A percentile compares a stretch with the other conserved stretches of the same genome.
Evolutionary conservation across 2,888 invertebrate species (phyloP).

Genomic region (Campoletis raptor): DNA sequence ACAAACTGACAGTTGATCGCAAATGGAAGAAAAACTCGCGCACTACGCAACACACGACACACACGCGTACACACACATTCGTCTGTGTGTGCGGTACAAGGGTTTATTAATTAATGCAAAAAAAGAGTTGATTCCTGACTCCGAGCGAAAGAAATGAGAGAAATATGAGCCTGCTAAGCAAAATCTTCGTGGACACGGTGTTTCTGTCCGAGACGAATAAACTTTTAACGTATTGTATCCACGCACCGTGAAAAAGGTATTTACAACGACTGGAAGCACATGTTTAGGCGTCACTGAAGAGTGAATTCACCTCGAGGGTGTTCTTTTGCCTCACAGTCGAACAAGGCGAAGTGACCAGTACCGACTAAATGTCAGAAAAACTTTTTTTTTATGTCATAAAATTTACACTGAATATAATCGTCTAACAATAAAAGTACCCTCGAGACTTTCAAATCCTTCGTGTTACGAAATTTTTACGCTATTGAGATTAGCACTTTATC

Average conservation of each 20-base stretch:
- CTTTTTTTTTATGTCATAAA: background rate
- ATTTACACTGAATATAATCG: background rate
- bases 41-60: background rate
- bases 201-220: constrained; percentile 51
- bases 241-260: constrained; percentile 55
- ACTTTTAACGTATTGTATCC: constrained; percentile 49
- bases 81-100: background rate
- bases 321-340: constrained; percentile 29
- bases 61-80: background rate
- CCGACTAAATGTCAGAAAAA: constrained; percentile 12
- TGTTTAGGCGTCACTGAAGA: constrained; percentile 65
- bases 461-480: constrained; percentile 12
- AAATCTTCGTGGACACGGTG: background rate
- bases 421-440: background rate
- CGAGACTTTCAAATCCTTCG: background rate
- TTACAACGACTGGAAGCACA: constrained; percentile 66
- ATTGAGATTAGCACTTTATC: constrained; percentile 47
- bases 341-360: constrained; percentile 23
- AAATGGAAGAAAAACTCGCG: constrained; percentile 27
- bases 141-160: background rate
- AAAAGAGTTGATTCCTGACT: background rate
- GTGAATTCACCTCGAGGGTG: constrained; percentile 11
- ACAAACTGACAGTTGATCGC: constrained; percentile 44
- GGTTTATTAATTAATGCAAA: background rate
- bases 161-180: constrained; percentile 5